phyloP scores from a whole-genome alignment of 2,888 invertebrate species.

The Lycia hirtaria region DNA sequence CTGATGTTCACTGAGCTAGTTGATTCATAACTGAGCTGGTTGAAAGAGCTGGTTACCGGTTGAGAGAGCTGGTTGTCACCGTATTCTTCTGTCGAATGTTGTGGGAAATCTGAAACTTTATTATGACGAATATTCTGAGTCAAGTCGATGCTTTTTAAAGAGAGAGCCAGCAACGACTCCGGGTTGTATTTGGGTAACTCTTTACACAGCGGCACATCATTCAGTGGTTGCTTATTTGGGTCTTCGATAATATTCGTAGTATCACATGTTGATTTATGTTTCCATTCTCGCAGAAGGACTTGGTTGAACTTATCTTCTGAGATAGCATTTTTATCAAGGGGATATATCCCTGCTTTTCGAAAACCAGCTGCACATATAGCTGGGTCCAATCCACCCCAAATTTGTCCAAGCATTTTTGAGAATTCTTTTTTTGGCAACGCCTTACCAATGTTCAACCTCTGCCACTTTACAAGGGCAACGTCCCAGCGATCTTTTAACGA shows the following conservation, averaged over 20 bases:
- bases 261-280: slow-evolving; percentile 21
- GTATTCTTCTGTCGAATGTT: slow-evolving; percentile 4
- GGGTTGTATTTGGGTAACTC: slow-evolving; percentile 10
- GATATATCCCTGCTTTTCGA: slow-evolving; percentile 40
- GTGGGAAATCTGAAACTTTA: slow-evolving; percentile 6
- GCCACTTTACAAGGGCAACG: slow-evolving; percentile 42
- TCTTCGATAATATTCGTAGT: slow-evolving; percentile 10
- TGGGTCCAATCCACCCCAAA: slow-evolving; percentile 40
- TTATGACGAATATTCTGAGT: slow-evolving; percentile 8
- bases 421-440: slow-evolving; percentile 42
- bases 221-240: slow-evolving; percentile 8
- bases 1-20: slow-evolving; percentile 11
- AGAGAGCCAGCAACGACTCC: slow-evolving; percentile 16
- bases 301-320: slow-evolving; percentile 34
- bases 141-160: slow-evolving; percentile 21
- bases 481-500: slow-evolving; percentile 47
- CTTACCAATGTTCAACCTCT: slow-evolving; percentile 40
- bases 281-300: slow-evolving; percentile 32
- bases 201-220: slow-evolving; percentile 4
- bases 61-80: too few species aligned
- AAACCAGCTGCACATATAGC: slow-evolving; percentile 35
- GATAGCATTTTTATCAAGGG: slow-evolving; percentile 38
- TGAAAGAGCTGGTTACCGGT: slow-evolving; percentile 5
- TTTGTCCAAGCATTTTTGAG: slow-evolving; percentile 38
- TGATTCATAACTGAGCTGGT: slow-evolving; percentile 15